These are phyloP conservation scores for Phrynocephalus forsythii DNA, from an alignment of 2,797 vertebrate species.

Conservation along the genomic window DNA sequence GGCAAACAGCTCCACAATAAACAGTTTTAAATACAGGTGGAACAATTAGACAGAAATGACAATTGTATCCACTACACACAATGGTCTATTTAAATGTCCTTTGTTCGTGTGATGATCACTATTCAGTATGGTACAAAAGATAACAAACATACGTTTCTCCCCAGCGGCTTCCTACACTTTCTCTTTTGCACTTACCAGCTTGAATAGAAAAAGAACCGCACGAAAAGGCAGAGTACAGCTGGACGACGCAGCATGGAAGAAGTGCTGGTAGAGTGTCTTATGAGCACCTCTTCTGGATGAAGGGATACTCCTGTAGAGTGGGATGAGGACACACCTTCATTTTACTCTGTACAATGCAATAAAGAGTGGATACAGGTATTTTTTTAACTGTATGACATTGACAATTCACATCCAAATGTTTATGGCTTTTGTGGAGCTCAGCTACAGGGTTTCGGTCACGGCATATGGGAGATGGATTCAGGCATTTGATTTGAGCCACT, in stretches of 20 bases:
- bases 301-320: not conserved
- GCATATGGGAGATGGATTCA: too few relatives aligned
- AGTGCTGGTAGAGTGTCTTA: conserved; percentile 22
- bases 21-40: conserved; percentile 55
- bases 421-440: too few relatives aligned
- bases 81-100: conserved; percentile 41
- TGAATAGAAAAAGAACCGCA: conserved; percentile 61
- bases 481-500: too few relatives aligned
- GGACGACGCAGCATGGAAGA: conserved; percentile 66
- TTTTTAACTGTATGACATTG: not conserved
- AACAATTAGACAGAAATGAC: conserved; percentile 35
- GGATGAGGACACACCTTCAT: not conserved
- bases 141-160: not conserved
- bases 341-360: too few relatives aligned
- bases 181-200: not conserved
- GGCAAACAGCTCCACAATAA: not conserved
- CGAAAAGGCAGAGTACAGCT: conserved; percentile 55
- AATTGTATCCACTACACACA: not conserved
- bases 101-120: conserved; percentile 32
- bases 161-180: conserved; percentile 39
- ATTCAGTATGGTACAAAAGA: conserved; percentile 65
- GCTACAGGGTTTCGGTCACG: too few relatives aligned
- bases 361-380: too few relatives aligned
- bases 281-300: conserved; percentile 24
- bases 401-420: not conserved